A percentile compares a stretch with the other conserved stretches of the same genome.
Conservation (phyloP, 2,113 vertebrate genomes). For the Rhynchomys soricoides region DNA sequence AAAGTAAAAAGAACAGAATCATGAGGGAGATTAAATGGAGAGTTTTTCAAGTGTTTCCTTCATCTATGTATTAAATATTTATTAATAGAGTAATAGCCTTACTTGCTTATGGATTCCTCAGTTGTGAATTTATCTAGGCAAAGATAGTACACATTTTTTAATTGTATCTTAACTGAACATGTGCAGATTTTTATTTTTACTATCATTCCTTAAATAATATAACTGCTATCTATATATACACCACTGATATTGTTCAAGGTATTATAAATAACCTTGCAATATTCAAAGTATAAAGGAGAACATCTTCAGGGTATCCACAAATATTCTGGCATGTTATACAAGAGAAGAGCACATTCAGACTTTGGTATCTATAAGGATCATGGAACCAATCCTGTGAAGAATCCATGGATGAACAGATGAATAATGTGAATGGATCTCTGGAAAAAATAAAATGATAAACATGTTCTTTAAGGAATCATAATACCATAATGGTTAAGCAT, state of each 20-base stretch:
- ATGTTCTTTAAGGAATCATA: background rate
- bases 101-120: background rate
- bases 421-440: background rate
- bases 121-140: background rate
- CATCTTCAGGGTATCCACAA: background rate
- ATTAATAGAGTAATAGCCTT: background rate
- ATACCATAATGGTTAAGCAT: background rate
- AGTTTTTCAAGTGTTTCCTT: constrained; percentile 31
- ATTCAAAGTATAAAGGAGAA: background rate
- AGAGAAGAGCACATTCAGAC: background rate
- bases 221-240: background rate
- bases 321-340: background rate
- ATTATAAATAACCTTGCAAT: background rate
- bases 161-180: background rate
- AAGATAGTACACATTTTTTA: background rate
- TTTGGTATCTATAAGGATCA: background rate
- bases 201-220: background rate
- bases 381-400: background rate
- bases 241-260: background rate
- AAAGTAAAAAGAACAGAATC: background rate
- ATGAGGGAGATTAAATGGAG: background rate
- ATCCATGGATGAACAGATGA: background rate
- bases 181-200: background rate
- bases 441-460: constrained; percentile 21
- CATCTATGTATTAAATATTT: background rate